Base-by-base conservation (phyloP, 2,797 vertebrate genomes). In the Cryptoprocta ferox region DNA sequence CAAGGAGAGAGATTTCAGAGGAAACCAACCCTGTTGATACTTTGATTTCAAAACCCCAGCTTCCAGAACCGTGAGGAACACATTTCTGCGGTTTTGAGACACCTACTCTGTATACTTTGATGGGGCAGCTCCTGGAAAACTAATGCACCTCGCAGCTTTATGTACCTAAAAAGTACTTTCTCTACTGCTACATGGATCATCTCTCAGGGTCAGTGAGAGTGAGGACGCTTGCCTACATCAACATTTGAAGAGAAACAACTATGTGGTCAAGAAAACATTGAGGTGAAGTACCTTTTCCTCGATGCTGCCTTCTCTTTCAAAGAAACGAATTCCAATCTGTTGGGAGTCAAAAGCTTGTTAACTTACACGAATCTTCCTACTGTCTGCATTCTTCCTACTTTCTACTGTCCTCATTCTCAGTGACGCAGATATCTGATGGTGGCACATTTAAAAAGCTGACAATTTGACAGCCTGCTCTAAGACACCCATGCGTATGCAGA, bases 311-410 rank as follows among this genome's bases (percentile, higher is more conserved):
- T 81, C 76, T 83, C 70, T 92, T 87, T 88, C 83, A 87, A 83
- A 92, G 1, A 9, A 84, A 66, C 50, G 80, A 56, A 84, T 90
- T 91, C 87, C 93, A 82, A 89, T 53, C 88, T 94, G 84, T 12
- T 53, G 50, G 59, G 59, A 82, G 24, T 35, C 30, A 94, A 96
- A 94, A 87, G 56, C 86, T 19, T 87, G 89, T 73, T 95, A 90
- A 93, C 24, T 91, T 93, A 88, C 35, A 63, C 61, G 88, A 96
- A 96, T 92, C 85, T 73, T 14, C 92, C 39, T 0, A 5, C 66
- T 75, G 73, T 92, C 65, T 35, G 5, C 63, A 73, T 50, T 86
- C 39, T 91, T 48, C 45, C 45, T 14, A 5, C 39, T 91, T 48
- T 10, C 45, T 14, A 5, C 71, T 79, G 73, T 92, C 65, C 39